Conservation (phyloP, 2,797 vertebrate species). For the Xiphorhynchus erythropygius region DNA sequence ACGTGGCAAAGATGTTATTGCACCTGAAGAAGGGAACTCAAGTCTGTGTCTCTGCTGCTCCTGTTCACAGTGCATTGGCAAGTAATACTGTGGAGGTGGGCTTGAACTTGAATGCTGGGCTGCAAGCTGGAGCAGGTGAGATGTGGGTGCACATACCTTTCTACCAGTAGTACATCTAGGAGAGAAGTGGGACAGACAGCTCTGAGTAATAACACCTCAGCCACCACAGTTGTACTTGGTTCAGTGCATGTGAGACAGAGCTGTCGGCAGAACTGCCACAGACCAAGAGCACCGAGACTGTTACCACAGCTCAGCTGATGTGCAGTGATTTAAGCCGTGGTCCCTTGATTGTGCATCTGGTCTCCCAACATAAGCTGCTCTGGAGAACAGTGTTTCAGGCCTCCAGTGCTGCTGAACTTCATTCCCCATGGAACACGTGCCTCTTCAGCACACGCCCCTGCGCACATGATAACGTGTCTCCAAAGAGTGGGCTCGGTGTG, state of each 20-base stretch:
- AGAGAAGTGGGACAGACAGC: slow-evolving; percentile 61
- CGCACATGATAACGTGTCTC: background rate
- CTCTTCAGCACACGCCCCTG: slow-evolving; percentile 5
- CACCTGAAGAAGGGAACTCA: background rate
- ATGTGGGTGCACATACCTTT: background rate
- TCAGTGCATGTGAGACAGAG: slow-evolving; percentile 47
- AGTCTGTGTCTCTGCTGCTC: background rate
- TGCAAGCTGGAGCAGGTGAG: slow-evolving; percentile 1
- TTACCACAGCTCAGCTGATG: slow-evolving; percentile 23
- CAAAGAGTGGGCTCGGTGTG: slow-evolving; percentile 50
- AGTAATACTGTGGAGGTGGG: background rate
- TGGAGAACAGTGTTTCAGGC: background rate
- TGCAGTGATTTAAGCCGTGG: slow-evolving; percentile 22
- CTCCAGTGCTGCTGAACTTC: background rate
- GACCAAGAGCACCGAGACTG: background rate
- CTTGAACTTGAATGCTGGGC: background rate
- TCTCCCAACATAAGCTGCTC: background rate
- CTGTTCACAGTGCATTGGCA: background rate
- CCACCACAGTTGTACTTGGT: slow-evolving; percentile 28
- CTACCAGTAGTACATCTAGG: background rate
- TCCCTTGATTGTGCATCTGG: background rate
- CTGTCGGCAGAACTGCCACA: background rate
- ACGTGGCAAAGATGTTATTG: background rate
- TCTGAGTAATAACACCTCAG: slow-evolving; percentile 66
- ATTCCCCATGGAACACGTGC: slow-evolving; percentile 6